Evolutionary conservation across 2,113 vertebrate species (phyloP).

Genomic region (Synodontis membranacea): DNA sequence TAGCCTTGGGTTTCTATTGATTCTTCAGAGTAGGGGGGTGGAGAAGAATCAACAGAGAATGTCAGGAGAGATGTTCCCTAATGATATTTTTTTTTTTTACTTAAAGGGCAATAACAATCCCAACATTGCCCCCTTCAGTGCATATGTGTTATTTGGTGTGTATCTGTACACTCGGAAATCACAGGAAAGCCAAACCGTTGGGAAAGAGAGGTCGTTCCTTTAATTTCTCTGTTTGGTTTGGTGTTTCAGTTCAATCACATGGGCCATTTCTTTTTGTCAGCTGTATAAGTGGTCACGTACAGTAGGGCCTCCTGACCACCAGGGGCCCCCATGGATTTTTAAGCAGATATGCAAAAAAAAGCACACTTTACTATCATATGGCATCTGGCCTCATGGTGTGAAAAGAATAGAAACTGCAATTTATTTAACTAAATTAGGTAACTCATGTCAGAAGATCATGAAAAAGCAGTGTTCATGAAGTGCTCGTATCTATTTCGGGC

Average conservation of each 20-base stretch:
- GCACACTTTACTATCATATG: neutral
- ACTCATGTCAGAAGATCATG: neutral
- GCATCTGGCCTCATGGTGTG: neutral
- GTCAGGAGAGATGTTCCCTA: constrained; percentile 57
- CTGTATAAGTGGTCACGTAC: neutral
- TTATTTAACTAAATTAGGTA: neutral
- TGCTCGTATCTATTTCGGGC: neutral
- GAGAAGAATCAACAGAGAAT: constrained; percentile 56
- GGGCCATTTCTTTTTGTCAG: neutral
- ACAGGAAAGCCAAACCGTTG: neutral
- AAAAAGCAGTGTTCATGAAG: neutral
- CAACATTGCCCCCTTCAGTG: constrained; percentile 59
- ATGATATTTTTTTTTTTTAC: constrained; percentile 55
- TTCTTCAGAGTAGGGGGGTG: constrained; percentile 45
- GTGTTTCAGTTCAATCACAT: neutral
- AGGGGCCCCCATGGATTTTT: neutral
- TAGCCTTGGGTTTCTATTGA: constrained; percentile 65
- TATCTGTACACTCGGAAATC: constrained; percentile 21
- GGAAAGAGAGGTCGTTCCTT: neutral
- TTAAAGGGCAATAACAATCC: constrained; percentile 46
- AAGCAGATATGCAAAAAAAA: neutral
- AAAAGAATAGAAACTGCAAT: neutral
- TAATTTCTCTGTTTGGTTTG: neutral
- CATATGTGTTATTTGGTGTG: constrained; percentile 25
- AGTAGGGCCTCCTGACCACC: neutral